Evolutionary conservation across 2,113 vertebrate species (phyloP).

Genomic region (Otocyon megalotis): DNA sequence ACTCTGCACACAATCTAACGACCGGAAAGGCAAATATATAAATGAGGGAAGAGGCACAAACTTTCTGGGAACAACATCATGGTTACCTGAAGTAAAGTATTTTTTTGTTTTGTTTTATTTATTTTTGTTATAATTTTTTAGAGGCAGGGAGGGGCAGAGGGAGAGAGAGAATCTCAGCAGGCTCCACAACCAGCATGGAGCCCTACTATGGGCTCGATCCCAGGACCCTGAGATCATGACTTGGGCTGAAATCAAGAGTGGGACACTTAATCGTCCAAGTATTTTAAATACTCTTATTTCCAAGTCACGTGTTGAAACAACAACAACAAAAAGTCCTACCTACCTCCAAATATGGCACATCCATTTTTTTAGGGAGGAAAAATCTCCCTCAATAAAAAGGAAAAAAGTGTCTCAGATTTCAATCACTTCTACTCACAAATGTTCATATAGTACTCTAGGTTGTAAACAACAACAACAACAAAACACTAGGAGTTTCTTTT

Average conservation of each 20-base stretch:
- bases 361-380: constrained; percentile 24
- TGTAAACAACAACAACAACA: background rate
- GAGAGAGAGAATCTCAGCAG: background rate
- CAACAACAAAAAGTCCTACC: background rate
- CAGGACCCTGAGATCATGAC: background rate
- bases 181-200: background rate
- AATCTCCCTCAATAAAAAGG: background rate
- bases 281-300: constrained; percentile 56
- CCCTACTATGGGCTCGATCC: background rate
- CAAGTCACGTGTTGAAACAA: constrained; percentile 64
- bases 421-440: background rate
- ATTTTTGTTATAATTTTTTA: background rate
- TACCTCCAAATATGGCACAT: background rate
- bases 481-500: background rate
- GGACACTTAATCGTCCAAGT: background rate
- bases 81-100: constrained; percentile 29
- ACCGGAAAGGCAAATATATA: constrained; percentile 43
- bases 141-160: background rate
- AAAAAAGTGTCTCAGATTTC: background rate
- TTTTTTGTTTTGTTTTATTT: background rate
- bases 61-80: background rate
- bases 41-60: constrained; percentile 29
- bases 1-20: background rate
- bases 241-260: background rate
- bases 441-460: background rate